Base-by-base conservation (phyloP, 2,113 vertebrate genomes). In the Nothocercus nigrocapillus region DNA sequence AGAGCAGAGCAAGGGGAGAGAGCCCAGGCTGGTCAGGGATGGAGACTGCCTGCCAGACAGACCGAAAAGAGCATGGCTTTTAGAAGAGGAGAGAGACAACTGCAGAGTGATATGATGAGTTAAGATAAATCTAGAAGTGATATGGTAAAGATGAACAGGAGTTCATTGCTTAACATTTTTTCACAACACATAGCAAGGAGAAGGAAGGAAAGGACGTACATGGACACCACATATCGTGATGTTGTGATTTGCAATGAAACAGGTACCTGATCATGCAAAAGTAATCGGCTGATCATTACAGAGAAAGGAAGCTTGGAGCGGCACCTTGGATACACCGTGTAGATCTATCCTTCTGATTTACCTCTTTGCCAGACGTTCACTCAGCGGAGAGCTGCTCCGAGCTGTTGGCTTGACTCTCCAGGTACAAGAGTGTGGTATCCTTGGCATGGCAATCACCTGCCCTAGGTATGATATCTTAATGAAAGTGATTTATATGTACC, bases 21-120 rank as follows among this genome's bases (percentile, higher is more conserved):
- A 63, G 61, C 34, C 61, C 9, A 56, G 38, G 2, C 20, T 19
- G 22, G 12, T 85, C 5, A 0, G 40, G 67, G 21, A 10, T 58
- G 13, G 13, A 14, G 21, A 66, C 32, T 54, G 5, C 2, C 5
- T 77, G 54, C 32, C 32, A 66, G 44, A 19, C 38, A 66, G 49
- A 8, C 44, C 36, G 53, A 79, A 32, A 27, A 61, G 20, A 24
- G 34, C 30, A 69, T 15, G 27, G 32, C 13, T 73, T 12, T 69
- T 10, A 24, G 4, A 22, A 53, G 30, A 22, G n/a, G 72, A 86
- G 47, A 36, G 47, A 68, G 59, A 20, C 51, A 45, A 1, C 3
- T 5, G 4, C 8, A 16, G 2, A 77, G 49, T 18, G 36, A 21
- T 19, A 24, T 0, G 1, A 21, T 16, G 6, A 64, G 40, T 54